A percentile compares a stretch with the other conserved stretches of the same genome.
Conservation (phyloP, 2,113 vertebrate species). For the Tylochromis polylepis region DNA sequence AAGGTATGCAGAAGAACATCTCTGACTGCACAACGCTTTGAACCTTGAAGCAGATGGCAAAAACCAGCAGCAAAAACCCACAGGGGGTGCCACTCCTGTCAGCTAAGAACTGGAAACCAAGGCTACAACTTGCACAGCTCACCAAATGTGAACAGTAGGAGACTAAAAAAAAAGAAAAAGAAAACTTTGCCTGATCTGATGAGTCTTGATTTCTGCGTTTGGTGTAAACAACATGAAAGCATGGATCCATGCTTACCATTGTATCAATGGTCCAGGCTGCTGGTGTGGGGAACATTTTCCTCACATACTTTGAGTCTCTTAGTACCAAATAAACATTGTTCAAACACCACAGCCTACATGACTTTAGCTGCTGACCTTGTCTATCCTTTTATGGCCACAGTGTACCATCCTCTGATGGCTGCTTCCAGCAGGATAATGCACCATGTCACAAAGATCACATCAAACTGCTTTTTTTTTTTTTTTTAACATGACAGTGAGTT, state of each 20-base stretch:
- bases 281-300: neutral
- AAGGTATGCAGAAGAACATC: neutral
- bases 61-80: neutral
- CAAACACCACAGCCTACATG: neutral
- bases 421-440: neutral
- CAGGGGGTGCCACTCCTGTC: neutral
- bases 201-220: neutral
- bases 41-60: neutral
- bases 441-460: neutral
- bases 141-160: neutral
- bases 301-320: neutral
- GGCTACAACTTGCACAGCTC: neutral
- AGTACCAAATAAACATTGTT: neutral
- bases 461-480: neutral
- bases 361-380: neutral
- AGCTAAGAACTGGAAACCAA: neutral
- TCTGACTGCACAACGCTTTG: neutral
- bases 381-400: neutral
- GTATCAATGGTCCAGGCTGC: neutral
- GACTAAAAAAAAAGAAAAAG: no score
- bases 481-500: neutral
- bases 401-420: neutral
- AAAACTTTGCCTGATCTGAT: neutral
- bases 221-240: neutral
- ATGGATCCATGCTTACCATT: neutral